Evolutionary conservation across 1,140 invertebrate genomes (phyloP).

Genomic region (Pogonomyrmex barbatus): DNA sequence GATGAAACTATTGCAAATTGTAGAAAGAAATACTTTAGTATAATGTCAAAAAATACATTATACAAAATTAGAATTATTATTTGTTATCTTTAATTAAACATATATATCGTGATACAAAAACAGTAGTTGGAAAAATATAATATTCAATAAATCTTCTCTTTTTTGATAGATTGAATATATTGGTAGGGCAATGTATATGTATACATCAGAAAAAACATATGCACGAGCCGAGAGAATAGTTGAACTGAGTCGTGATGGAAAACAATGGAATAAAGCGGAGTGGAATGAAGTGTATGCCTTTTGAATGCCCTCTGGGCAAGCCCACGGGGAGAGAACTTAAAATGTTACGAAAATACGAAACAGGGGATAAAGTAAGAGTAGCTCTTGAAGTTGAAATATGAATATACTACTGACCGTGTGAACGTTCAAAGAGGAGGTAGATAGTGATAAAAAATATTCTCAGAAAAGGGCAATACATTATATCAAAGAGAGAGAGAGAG

Average conservation of each 20-base stretch:
- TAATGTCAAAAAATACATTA: background rate
- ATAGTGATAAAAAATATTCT: conserved; percentile 52
- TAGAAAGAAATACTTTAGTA: background rate
- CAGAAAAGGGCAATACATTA: conserved; percentile 48
- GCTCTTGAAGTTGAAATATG: conserved; percentile 63
- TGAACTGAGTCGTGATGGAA: conserved; percentile 58
- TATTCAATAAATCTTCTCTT: conserved; percentile 21
- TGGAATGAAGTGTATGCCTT: conserved; percentile 62
- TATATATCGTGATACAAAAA: background rate
- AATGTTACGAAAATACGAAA: conserved; percentile 64
- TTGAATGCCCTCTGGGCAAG: conserved; percentile 44
- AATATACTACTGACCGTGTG: conserved; percentile 57
- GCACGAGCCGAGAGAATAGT: conserved; percentile 50
- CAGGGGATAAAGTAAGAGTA: conserved; percentile 60
- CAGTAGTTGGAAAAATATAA: conserved; percentile 3
- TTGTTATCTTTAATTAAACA: conserved; percentile 12
- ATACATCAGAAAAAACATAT: conserved; percentile 37
- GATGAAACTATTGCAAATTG: background rate
- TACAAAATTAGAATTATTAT: background rate
- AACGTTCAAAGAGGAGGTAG: conserved; percentile 57
- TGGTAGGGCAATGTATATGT: conserved; percentile 28
- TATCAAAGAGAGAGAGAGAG: conserved; percentile 38
- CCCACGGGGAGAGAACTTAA: conserved; percentile 57
- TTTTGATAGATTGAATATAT: conserved; percentile 26
- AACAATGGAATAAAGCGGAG: conserved; percentile 60